These are phyloP conservation scores for Meriones unguiculatus DNA, from an alignment of 2,113 vertebrate species.

Conservation along the genomic window DNA sequence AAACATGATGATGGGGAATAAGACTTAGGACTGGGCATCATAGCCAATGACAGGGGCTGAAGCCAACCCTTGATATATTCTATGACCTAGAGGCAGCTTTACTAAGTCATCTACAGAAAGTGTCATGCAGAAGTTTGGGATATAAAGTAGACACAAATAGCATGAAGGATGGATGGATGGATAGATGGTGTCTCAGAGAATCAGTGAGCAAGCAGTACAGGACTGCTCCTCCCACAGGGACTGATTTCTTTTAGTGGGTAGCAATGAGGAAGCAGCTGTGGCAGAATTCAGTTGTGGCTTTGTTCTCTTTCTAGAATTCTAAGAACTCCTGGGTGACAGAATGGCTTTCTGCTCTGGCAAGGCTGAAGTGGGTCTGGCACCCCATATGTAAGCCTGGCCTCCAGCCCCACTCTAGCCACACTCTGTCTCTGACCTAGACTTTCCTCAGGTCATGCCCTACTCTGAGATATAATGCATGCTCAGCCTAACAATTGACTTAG, in stretches of 20 bases:
- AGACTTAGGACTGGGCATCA: not conserved
- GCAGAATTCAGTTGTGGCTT: not conserved
- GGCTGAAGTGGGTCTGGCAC: not conserved
- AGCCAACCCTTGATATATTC: not conserved
- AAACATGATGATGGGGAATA: not conserved
- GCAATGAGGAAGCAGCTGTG: not conserved
- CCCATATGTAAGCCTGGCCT: not conserved
- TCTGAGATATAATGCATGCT: not conserved
- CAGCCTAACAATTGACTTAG: not conserved
- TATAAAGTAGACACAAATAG: slow-evolving; percentile 4
- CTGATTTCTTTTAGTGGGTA: not conserved
- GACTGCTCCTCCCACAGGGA: not conserved
- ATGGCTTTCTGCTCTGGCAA: not conserved
- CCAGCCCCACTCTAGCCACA: not conserved
- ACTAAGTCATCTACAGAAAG: not conserved
- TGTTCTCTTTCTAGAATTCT: not conserved
- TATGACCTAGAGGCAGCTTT: not conserved
- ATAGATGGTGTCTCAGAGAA: not conserved
- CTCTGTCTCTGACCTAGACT: not conserved
- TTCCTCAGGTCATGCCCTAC: not conserved
- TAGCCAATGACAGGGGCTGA: not conserved
- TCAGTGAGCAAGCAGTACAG: not conserved
- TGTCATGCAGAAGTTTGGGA: not conserved
- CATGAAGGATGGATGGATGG: not conserved
- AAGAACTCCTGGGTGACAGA: not conserved